Evolutionary conservation across 2,113 vertebrate genomes (phyloP).

Genomic region (Podiceps cristatus): DNA sequence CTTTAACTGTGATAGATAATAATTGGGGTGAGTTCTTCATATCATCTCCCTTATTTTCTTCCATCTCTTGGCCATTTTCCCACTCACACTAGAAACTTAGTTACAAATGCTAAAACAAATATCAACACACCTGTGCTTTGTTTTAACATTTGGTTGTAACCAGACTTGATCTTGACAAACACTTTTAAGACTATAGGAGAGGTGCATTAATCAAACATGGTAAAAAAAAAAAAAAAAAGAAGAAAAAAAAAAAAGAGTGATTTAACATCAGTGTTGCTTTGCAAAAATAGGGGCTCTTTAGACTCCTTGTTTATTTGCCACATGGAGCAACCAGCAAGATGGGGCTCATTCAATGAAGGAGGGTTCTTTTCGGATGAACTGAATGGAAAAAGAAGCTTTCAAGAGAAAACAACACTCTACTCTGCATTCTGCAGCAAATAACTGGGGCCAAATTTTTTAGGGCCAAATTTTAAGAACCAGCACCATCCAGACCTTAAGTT

Average conservation of each 20-base stretch:
- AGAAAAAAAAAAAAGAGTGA: not conserved
- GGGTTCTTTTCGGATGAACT: not conserved
- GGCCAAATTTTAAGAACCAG: not conserved
- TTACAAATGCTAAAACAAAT: not conserved
- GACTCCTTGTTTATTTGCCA: not conserved
- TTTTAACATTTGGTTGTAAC: not conserved
- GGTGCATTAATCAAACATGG: not conserved
- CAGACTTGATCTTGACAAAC: not conserved
- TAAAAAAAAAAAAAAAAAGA: not conserved
- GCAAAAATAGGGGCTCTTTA: not conserved
- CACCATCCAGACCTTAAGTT: not conserved
- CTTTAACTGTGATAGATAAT: not conserved
- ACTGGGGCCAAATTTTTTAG: not conserved
- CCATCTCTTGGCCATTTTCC: not conserved
- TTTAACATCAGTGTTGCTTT: not conserved
- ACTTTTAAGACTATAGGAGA: not conserved
- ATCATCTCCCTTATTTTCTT: not conserved
- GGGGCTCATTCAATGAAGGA: not conserved
- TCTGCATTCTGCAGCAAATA: not conserved
- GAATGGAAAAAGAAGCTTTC: not conserved
- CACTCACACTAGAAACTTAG: not conserved
- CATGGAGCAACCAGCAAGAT: accelerated
- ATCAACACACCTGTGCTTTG: not conserved
- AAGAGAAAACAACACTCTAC: not conserved
- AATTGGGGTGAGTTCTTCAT: not conserved